Evolutionary conservation across 2,888 invertebrate genomes (phyloP).

Genomic region (Campoplex nolae): DNA sequence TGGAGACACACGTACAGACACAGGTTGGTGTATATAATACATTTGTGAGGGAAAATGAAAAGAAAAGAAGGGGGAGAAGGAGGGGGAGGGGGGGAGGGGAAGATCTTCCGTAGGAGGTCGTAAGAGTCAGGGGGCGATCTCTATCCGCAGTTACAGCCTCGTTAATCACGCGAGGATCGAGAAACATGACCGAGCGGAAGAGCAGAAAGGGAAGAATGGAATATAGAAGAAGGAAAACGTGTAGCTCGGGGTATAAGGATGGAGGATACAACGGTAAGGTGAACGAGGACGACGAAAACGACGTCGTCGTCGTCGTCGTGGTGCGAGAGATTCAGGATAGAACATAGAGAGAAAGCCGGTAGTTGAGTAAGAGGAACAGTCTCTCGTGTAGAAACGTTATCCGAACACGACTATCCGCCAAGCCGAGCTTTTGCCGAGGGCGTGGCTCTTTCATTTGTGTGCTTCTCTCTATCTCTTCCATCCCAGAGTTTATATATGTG

Average conservation of each 20-base stretch:
- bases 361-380: conserved; percentile 66
- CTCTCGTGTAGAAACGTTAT: conserved; percentile 66
- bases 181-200: conserved; percentile 72
- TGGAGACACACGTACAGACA: neutral
- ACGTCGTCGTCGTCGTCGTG: neutral
- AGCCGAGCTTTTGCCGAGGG: conserved; percentile 62
- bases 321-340: conserved; percentile 49
- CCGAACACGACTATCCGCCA: conserved; percentile 66
- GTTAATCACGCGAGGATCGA: conserved; percentile 71
- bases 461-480: conserved; percentile 40
- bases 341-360: conserved; percentile 50
- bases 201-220: conserved; percentile 59
- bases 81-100: neutral
- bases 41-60: conserved; percentile 29
- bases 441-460: conserved; percentile 60
- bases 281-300: conserved; percentile 33
- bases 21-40: neutral
- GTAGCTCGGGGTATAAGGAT: conserved; percentile 40
- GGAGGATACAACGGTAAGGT: conserved; percentile 34
- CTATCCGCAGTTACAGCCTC: conserved; percentile 64
- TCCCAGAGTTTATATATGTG: conserved; percentile 19
- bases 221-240: conserved; percentile 41
- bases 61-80: neutral
- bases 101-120: conserved; percentile 34
- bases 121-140: conserved; percentile 61